Evolutionary conservation across 2,888 invertebrate species (phyloP), one percentile per base, ranked within the genome.

Genomic region (Zelleria hepariella): DNA sequence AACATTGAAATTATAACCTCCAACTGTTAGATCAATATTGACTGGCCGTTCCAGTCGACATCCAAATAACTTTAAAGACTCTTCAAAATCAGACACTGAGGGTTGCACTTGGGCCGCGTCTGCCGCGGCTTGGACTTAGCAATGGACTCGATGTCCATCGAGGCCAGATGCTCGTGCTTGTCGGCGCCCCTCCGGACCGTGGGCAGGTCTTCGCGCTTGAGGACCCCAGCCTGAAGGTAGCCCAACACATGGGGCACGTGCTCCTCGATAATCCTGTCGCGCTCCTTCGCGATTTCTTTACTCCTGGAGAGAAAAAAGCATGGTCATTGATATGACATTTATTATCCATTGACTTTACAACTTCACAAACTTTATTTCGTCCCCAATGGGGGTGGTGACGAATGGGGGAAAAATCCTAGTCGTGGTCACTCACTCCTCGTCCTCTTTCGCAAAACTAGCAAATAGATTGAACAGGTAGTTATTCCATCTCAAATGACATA

Each of bases 161-260:
- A 0, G 0, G 61, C 59, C 1, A 72, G 64, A 0, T 59, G 59
- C 0, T 59, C 57, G 0, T 59, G 6, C 0, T 1, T 4, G 2
- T 52, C 18, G 0, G 72, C 72, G 0, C 75, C 79, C 0, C 58
- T 61, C 0, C 66, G 20, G 0, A 73, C 67, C 0, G 65, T 63
- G 0, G 82, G 78, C 49, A 91, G 61, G 74, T 92, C 92, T 0
- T 71, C 75, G 1, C 67, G 66, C 57, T 68, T 70, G 8, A 93
- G 60, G 2, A 91, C 80, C 0, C 91, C 92, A 10, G 86, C 80
- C n/a, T 92, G 92, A 7, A 93, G 67, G 74, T 85, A 91, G 2
- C 92, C 92, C 2, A 91, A 71, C 0, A 93, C 70, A 15, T 86
- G 78, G 0, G 90, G 82, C 0, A 80, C 91, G 71, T 93, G 92